Evolutionary conservation across 1,140 invertebrate species (phyloP).

Genomic region (Diuraphis noxia): DNA sequence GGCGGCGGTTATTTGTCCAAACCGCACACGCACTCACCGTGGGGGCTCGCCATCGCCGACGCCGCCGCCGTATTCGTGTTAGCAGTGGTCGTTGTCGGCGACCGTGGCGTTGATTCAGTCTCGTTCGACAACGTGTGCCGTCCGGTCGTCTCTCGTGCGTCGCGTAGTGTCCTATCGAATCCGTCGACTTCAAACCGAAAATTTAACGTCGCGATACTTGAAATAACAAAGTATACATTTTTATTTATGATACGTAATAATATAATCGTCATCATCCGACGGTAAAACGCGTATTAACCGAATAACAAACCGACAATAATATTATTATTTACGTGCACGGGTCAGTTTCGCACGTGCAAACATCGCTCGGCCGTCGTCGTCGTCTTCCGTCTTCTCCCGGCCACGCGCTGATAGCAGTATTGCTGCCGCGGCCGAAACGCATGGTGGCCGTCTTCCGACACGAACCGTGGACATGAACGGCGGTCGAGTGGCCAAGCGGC

Average conservation of each 20-base stretch:
- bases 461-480: constrained; percentile 13
- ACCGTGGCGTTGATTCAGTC: not conserved
- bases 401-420: not conserved
- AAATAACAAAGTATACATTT: too few relatives aligned
- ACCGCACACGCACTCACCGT: not conserved
- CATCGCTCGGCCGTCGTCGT: not conserved
- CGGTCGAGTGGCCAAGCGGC: constrained; percentile 43
- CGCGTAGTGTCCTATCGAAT: not conserved
- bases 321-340: not conserved
- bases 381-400: not conserved
- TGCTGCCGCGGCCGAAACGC: not conserved
- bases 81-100: not conserved
- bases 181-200: not conserved
- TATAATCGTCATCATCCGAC: not conserved
- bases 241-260: too few relatives aligned
- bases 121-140: constrained; percentile 38
- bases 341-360: not conserved
- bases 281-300: not conserved
- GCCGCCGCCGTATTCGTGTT: constrained; percentile 1
- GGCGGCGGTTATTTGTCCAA: not conserved
- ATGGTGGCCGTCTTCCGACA: not conserved
- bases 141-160: not conserved
- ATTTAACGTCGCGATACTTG: not conserved
- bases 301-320: not conserved
- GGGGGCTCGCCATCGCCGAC: not conserved